These are phyloP conservation scores for Siniperca scherzeri DNA, from an alignment of 2,797 vertebrate species.

Conservation along the genomic window DNA sequence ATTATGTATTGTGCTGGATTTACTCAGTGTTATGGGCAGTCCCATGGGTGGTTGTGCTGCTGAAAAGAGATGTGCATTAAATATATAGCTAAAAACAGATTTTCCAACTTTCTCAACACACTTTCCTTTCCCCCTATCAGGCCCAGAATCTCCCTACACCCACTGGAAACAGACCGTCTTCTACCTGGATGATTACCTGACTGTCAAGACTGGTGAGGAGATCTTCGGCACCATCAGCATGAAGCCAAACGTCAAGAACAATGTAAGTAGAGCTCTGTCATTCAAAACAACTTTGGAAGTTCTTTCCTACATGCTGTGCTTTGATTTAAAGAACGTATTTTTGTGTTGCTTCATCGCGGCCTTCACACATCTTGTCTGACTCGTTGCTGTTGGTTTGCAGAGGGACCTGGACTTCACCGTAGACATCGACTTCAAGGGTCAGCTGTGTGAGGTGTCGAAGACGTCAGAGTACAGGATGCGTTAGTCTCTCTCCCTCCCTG, in stretches of 20 bases:
- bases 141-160: slow-evolving; percentile 95
- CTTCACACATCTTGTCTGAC: background rate
- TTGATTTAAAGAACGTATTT: background rate
- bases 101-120: no score
- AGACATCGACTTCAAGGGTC: slow-evolving; percentile 96
- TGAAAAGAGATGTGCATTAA: no score
- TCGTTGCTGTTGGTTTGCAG: slow-evolving; percentile 71
- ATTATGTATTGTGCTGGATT: no score
- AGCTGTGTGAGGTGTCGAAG: slow-evolving; percentile 94
- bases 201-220: slow-evolving; percentile 95
- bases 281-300: accelerated
- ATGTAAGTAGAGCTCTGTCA: slow-evolving; percentile 82
- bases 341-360: background rate
- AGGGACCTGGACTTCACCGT: slow-evolving; percentile 95
- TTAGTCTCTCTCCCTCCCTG: slow-evolving; percentile 67
- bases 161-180: slow-evolving; percentile 99
- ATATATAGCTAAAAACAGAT: no score
- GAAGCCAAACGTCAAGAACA: slow-evolving; percentile 96
- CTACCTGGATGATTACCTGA: slow-evolving; percentile 96
- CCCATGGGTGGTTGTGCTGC: no score
- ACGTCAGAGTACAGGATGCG: slow-evolving; percentile 97
- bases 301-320: background rate
- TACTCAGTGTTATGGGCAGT: no score
- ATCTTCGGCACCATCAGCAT: slow-evolving; percentile 96
- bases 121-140: slow-evolving; percentile 64